Conservation (phyloP, 1,140 invertebrate species). For the Drosophila auraria region DNA sequence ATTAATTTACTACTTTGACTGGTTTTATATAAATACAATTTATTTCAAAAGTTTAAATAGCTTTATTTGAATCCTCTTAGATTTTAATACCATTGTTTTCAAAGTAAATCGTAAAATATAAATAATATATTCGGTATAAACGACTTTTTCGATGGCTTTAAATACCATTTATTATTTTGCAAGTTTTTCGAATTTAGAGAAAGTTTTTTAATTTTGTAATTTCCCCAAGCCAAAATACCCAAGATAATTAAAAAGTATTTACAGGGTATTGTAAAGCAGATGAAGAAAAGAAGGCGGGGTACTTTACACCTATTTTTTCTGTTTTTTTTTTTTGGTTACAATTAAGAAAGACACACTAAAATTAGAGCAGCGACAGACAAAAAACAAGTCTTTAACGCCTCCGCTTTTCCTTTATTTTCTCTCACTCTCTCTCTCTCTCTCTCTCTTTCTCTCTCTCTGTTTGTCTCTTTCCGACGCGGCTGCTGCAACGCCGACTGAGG, state of each 20-base stretch:
- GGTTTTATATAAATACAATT: too few species aligned
- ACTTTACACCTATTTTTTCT: constrained; percentile 20
- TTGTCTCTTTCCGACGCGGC: constrained; percentile 10
- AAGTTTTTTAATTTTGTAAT: too few species aligned
- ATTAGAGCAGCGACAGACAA: constrained; percentile 21
- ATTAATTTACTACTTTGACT: too few species aligned
- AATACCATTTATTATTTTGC: too few species aligned
- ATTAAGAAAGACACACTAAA: constrained; percentile 31
- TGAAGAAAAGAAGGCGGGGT: constrained; percentile 10
- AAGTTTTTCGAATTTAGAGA: too few species aligned
- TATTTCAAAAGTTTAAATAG: too few species aligned
- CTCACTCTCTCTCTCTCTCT: not conserved
- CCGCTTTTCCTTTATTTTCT: not conserved
- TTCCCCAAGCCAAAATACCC: not conserved
- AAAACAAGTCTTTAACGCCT: constrained; percentile 20
- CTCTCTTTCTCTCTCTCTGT: not conserved
- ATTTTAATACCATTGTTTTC: too few species aligned
- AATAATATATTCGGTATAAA: too few species aligned
- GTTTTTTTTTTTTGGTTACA: constrained; percentile 15
- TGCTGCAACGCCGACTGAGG: constrained; percentile 11
- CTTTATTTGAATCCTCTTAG: too few species aligned
- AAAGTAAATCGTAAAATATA: too few species aligned
- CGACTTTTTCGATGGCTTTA: too few species aligned
- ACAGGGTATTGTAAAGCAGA: constrained; percentile 1
- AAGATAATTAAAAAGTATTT: too few species aligned